Base-by-base conservation (phyloP, 2,797 vertebrate species). In the Gallinago solitaria region DNA sequence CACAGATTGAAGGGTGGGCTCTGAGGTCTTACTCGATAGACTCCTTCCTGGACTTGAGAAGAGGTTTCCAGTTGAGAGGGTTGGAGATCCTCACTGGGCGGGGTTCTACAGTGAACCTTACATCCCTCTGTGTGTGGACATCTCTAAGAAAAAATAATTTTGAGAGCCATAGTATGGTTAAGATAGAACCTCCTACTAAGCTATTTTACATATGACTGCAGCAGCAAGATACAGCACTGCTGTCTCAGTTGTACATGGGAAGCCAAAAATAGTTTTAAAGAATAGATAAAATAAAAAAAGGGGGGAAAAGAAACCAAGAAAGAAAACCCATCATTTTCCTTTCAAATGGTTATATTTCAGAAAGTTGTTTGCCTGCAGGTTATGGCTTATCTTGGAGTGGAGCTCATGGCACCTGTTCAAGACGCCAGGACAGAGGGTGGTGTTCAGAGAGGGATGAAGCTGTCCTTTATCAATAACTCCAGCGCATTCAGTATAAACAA, bases 381-480 rank as follows among this genome's bases (percentile, higher is more conserved):
- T 83, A 35, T 47, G 61, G 63, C 15, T 84, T 33, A 74, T 82
- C 74, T 88, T 64, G 35, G 56, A 87, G 6, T 53, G 48, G 60
- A 53, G 17, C 70, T 95, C 37, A 43, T 60, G 89, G 89, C 75
- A 90, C 45, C 25, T 47, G 2, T 57, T 94, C 74, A 74, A 73
- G 80, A 83, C 0, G 9, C 67, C 86, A 89, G 71, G 90, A 94
- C 61, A 88, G 77, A 87, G 88, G 45, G 53, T 94, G 94, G 76
- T 96, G 63, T 95, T 95, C 87, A 89, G 59, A 87, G 27, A 54
- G 32, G 35, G 63, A 61, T 86, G 56, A 85, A 90, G 41, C 67
- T 92, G 74, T 95, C 91, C 87, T 96, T 89, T 80, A 85, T 83
- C 91, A 76, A 74, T 80, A 95, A 88, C 87, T 94, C 85, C 60